A percentile compares a stretch with the other conserved stretches of the same genome.
Conservation (phyloP, 2,888 invertebrate genomes). For the Gonocerus acuteangulatus region DNA sequence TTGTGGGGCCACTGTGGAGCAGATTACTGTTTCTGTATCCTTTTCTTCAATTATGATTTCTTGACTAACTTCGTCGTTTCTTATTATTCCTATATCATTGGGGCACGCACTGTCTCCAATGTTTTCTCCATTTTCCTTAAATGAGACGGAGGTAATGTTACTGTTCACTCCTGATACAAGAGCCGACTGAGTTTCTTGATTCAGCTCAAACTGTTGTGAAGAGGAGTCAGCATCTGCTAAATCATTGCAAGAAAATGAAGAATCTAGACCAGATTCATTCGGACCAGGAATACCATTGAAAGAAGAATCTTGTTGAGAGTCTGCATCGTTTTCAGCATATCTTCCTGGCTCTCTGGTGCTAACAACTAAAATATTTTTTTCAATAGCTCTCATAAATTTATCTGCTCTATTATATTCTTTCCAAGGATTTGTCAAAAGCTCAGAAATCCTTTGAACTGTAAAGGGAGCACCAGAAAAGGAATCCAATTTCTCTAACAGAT, state of each 20-base stretch:
- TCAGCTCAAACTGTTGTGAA: conserved; percentile 14
- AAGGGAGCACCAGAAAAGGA: conserved; percentile 86
- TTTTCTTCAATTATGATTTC: conserved; percentile 13
- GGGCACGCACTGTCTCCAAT: conserved; percentile 4
- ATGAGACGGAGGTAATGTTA: not conserved
- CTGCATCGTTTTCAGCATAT: conserved; percentile 29
- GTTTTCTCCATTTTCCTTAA: not conserved
- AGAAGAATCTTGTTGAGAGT: conserved; percentile 32
- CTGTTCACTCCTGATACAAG: not conserved
- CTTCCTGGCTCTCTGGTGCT: conserved; percentile 49
- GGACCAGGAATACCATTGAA: conserved; percentile 37
- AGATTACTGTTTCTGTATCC: conserved; percentile 30
- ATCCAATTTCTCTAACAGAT: conserved; percentile 71
- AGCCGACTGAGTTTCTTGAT: not conserved
- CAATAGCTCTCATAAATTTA: conserved; percentile 93
- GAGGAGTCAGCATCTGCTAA: conserved; percentile 26
- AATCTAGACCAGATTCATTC: conserved; percentile 26
- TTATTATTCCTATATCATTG: conserved; percentile 1
- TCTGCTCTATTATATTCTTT: conserved; percentile 93
- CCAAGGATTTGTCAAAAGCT: conserved; percentile 79
- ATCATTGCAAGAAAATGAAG: conserved; percentile 31
- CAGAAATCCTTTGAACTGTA: conserved; percentile 91
- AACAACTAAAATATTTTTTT: conserved; percentile 87
- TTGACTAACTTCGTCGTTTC: conserved; percentile 16
- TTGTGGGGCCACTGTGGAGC: conserved; percentile 9